Evolutionary conservation across 2,888 invertebrate genomes (phyloP), one percentile per base, ranked within the genome.

Genomic region (Lapara coniferarum): DNA sequence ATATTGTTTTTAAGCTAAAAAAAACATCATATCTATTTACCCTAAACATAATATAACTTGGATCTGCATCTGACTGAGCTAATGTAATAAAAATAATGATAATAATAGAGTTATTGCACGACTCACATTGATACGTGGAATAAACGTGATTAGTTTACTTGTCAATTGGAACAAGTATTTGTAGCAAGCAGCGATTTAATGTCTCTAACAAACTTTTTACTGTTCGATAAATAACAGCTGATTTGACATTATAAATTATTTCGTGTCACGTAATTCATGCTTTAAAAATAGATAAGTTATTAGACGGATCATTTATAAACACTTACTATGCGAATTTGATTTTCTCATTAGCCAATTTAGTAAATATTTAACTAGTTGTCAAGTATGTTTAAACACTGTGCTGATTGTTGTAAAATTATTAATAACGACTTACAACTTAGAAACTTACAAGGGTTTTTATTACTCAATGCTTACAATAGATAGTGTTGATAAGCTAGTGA

Each of bases 401-500:
- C 37, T 37, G 8, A 37, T 25, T 25, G 37, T 6, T 8, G 37
- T 8, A 37, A 37, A 0, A 0, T 37, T 37, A 25, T 25, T 25
- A 25, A 25, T 25, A 25, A 25, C 25, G 25, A 25, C 25, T 25
- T 25, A 25, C 25, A 25, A 25, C 25, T 25, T 25, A 25, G 25
- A 25, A 2, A 25, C 25, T 25, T 25, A 25, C 1, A 25, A n/a
- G n/a, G n/a, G n/a, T n/a, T n/a, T n/a, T n/a, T n/a, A n/a, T n/a
- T n/a, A n/a, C n/a, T n/a, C n/a, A 37, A 6, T 37, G 6, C 37
- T 6, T 37, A 37, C 37, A 37, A 37, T 59, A 44, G 19, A 44
- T 46, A 0, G 59, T 56, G 44, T 46, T 16, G 19, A 46, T 63
- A 63, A 58, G 72, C 71, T 70, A 25, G 44, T 53, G 69, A 57